Conservation (phyloP, 2,113 vertebrate species). For the Pedionomus torquatus region DNA sequence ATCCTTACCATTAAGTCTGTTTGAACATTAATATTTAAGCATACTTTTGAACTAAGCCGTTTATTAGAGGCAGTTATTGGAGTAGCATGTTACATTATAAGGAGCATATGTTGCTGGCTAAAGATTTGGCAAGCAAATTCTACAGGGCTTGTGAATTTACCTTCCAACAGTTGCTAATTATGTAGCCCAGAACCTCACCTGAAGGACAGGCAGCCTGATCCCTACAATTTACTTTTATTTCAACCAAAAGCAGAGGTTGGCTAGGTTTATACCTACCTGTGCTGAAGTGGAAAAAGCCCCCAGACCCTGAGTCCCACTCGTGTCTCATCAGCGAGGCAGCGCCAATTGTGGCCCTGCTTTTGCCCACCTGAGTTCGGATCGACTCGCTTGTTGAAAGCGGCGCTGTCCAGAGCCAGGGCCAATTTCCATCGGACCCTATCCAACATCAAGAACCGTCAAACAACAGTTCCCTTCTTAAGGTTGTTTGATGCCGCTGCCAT, state of each 20-base stretch:
- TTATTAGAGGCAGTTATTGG: background rate
- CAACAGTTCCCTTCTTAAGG: constrained; percentile 2
- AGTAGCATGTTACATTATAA: background rate
- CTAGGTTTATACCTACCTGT: background rate
- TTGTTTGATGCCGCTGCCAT: constrained; percentile 19
- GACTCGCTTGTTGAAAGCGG: background rate
- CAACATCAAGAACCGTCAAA: background rate
- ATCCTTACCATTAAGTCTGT: background rate
- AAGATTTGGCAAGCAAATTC: background rate
- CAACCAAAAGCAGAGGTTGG: background rate
- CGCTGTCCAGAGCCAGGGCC: background rate
- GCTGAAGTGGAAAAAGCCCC: background rate
- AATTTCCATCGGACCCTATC: background rate
- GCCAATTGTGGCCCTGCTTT: background rate
- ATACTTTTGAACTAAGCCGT: constrained; percentile 22
- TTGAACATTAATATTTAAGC: constrained; percentile 43
- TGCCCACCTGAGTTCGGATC: background rate
- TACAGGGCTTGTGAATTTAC: background rate
- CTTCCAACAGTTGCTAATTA: background rate
- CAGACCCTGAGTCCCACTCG: background rate
- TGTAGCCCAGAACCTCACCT: background rate
- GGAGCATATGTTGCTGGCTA: fast-evolving
- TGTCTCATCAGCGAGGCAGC: background rate
- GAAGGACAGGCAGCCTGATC: background rate
- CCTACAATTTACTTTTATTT: background rate